Conservation (phyloP, 2,888 invertebrate species). For the Lacanobia oleracea region DNA sequence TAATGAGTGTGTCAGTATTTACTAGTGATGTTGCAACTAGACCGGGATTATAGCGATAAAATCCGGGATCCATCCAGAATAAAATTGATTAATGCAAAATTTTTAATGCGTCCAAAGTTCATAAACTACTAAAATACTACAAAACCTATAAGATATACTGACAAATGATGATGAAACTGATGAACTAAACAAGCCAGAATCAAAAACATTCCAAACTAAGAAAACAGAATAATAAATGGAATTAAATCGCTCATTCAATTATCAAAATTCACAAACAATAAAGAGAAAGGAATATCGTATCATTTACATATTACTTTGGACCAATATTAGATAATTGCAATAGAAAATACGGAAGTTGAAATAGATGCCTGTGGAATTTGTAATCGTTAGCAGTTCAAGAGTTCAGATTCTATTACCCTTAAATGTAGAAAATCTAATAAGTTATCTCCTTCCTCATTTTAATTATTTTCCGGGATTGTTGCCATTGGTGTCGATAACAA, state of each 20-base stretch:
- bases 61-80: background rate
- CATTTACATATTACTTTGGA: constrained; percentile 48
- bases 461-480: background rate
- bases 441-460: background rate
- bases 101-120: background rate
- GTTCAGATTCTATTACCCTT: constrained; percentile 16
- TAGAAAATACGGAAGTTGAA: constrained; percentile 38
- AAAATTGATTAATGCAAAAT: background rate
- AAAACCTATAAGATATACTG: background rate
- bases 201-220: background rate
- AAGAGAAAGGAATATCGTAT: constrained; percentile 42
- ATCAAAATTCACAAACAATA: constrained; percentile 15
- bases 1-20: constrained; percentile 68
- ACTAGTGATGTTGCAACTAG: constrained; percentile 59
- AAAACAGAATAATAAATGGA: background rate
- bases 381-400: constrained; percentile 25
- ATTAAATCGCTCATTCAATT: constrained; percentile 9
- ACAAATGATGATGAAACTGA: background rate
- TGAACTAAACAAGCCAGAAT: background rate
- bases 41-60: constrained; percentile 2
- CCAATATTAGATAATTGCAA: constrained; percentile 40
- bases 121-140: no score
- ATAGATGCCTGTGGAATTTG: constrained; percentile 21
- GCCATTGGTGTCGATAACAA: no score
- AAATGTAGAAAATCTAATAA: constrained; percentile 11